Base-by-base conservation (phyloP, 2,888 invertebrate genomes). In the Meiosimyza decipiens region DNA sequence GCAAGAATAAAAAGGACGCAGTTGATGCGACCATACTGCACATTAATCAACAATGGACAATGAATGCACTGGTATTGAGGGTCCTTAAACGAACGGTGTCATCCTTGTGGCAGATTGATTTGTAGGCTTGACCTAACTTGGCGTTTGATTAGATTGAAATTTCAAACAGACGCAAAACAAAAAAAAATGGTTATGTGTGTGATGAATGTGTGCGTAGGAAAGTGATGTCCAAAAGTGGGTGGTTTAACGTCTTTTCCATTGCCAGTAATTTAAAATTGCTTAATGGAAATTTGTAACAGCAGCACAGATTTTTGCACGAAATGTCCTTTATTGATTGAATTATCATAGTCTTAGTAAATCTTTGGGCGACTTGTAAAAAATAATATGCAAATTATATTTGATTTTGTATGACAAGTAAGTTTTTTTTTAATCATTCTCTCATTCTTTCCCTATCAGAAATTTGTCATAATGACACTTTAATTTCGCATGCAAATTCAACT, bases 61-160 rank as follows among this genome's bases (percentile, higher is more conserved):
- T 64, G 64, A 50, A 50, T 40, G 64, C 50, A 40, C 40, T 40
- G 40, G 40, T 9, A 40, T 40, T 40, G 40, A 40, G 9, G 28
- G 40, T 40, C 40, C 40, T 40, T 40, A 40, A 40, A 40, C 9
- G 40, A 40, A 40, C 40, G 40, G 15, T 18, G 16, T 73, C 67
- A 49, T 75, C 75, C 77, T 76, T 74, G 74, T 74, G 72, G 73
- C 77, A 84, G 84, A 84, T 84, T 84, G 84, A 84, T 84, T 84
- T 80, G 83, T 84, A 83, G 80, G 80, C 80, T 80, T 81, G 80
- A 77, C 77, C 78, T 75, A 63, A 76, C 76, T 81, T 79, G 83
- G 76, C 83, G 79, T 82, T 82, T 83, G 82, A 84, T 84, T 84
- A 84, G 83, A 84, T 84, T 83, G 82, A 82, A 84, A 82, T 84